These are phyloP conservation scores for Myotis davidii DNA, from an alignment of 2,113 vertebrate species.

Conservation along the genomic window DNA sequence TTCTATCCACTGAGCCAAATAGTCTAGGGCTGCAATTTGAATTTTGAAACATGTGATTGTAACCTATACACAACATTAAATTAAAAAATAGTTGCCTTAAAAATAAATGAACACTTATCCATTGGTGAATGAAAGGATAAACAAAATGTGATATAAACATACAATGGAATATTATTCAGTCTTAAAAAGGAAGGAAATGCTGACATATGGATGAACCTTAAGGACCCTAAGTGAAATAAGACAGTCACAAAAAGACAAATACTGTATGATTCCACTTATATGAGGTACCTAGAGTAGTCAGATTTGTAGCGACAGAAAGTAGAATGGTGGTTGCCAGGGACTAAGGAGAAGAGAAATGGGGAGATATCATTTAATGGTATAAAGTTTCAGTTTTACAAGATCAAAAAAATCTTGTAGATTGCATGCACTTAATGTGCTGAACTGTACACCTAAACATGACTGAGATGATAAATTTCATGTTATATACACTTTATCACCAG, in stretches of 20 bases:
- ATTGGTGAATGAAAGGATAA: neutral
- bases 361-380: neutral
- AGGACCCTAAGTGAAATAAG: neutral
- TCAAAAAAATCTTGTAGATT: neutral
- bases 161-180: neutral
- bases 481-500: neutral
- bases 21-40: neutral
- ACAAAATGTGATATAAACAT: neutral
- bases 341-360: neutral
- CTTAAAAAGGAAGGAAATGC: neutral
- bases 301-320: neutral
- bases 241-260: neutral
- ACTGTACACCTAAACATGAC: neutral
- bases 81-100: neutral
- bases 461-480: neutral
- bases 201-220: neutral
- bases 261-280: neutral
- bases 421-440: neutral
- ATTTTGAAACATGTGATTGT: neutral
- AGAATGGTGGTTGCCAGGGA: neutral
- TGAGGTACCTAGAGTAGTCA: neutral
- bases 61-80: neutral
- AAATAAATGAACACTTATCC: neutral
- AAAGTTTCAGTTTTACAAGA: conserved; percentile 10
- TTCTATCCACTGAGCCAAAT: too few species aligned